These are phyloP conservation scores for Anoura caudifer DNA, from an alignment of 2,113 vertebrate genomes.

Conservation along the genomic window DNA sequence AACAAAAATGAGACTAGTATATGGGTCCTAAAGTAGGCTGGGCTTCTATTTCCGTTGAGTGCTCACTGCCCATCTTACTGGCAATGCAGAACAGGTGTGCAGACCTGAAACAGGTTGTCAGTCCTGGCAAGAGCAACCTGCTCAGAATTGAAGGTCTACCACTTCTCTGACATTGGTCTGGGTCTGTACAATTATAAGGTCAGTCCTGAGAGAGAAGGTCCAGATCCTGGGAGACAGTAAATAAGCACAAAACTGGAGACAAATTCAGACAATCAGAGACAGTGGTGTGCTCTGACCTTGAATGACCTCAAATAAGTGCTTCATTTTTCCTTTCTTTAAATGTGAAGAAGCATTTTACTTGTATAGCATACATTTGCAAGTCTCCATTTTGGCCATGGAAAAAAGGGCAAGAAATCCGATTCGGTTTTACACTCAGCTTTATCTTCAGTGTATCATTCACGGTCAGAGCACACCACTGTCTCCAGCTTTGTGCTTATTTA, in stretches of 20 bases:
- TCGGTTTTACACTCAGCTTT: neutral
- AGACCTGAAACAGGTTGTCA: neutral
- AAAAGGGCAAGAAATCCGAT: neutral
- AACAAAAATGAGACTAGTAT: conserved; percentile 24
- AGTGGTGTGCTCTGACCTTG: neutral
- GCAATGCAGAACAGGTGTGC: neutral
- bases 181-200: neutral
- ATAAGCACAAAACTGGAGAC: neutral
- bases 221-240: neutral
- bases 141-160: neutral
- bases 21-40: neutral
- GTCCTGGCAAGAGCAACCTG: neutral
- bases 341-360: neutral
- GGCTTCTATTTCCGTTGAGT: neutral
- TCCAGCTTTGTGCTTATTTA: neutral
- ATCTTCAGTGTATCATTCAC: neutral
- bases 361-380: neutral
- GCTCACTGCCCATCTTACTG: neutral
- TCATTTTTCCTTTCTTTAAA: neutral
- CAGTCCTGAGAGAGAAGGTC: neutral
- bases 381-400: neutral
- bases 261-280: neutral
- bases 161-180: neutral
- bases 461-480: neutral
- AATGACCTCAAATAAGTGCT: neutral